Evolutionary conservation across 92 coral and sea anemone genomes (phyloP).

Genomic region (Porites lobata): DNA sequence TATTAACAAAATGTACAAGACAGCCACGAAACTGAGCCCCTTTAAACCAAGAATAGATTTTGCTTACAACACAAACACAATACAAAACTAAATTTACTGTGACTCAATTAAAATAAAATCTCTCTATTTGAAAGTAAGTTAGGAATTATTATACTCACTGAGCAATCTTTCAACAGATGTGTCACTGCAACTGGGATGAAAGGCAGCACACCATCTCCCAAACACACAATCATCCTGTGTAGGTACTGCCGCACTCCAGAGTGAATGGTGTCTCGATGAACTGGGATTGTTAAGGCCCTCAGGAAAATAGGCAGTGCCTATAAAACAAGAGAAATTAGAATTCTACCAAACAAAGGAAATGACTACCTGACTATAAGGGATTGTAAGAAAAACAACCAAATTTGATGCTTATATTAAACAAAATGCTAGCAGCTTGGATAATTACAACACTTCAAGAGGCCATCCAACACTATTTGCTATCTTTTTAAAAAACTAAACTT

Average conservation of each 20-base stretch:
- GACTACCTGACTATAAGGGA: not conserved
- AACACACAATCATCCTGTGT: slow-evolving; percentile 96
- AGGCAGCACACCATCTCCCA: slow-evolving; percentile 93
- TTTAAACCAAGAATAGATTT: too few species aligned
- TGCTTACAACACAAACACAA: too few species aligned
- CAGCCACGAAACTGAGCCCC: too few species aligned
- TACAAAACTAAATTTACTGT: too few species aligned
- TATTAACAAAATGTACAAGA: too few species aligned
- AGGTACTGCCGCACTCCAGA: slow-evolving; percentile 97
- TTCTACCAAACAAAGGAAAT: not conserved
- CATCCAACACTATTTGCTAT: too few species aligned
- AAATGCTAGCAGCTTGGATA: too few species aligned
- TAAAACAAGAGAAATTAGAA: not conserved
- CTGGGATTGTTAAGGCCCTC: slow-evolving; percentile 86
- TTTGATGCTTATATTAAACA: not conserved
- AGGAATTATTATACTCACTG: slow-evolving; percentile 55
- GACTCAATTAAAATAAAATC: too few species aligned
- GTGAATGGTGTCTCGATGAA: slow-evolving; percentile 94
- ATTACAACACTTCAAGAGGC: too few species aligned
- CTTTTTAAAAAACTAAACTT: too few species aligned
- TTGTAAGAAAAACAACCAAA: not conserved
- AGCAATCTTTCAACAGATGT: slow-evolving; percentile 88
- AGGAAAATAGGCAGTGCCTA: slow-evolving; percentile 97
- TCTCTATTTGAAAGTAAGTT: too few species aligned
- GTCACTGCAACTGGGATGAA: slow-evolving; percentile 95